Evolutionary conservation across 2,797 vertebrate species (phyloP).

Genomic region (Alauda arvensis): DNA sequence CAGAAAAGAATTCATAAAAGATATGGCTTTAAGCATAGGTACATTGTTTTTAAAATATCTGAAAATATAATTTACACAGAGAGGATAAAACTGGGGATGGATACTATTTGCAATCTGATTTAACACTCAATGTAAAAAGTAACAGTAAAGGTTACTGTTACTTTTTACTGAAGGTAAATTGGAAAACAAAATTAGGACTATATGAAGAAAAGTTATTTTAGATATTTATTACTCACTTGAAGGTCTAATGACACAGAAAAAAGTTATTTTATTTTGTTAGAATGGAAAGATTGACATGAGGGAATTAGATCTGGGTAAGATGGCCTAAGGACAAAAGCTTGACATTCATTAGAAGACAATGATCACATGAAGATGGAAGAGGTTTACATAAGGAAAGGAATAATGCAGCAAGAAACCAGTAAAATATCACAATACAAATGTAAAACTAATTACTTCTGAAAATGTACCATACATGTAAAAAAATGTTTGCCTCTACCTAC

Average conservation of each 20-base stretch:
- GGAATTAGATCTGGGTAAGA: background rate
- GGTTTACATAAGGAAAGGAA: background rate
- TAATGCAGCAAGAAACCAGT: background rate
- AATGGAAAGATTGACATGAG: background rate
- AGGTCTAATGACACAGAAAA: background rate
- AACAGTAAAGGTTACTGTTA: background rate
- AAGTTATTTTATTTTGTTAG: background rate
- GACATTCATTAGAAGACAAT: background rate
- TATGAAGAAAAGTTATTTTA: background rate
- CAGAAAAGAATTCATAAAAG: background rate
- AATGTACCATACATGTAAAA: background rate
- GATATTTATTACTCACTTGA: background rate
- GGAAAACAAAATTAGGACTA: background rate
- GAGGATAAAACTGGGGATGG: background rate
- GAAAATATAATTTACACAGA: background rate
- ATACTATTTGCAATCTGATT: background rate
- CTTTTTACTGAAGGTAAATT: background rate
- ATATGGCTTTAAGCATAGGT: background rate
- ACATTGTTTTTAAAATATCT: background rate
- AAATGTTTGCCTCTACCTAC: background rate
- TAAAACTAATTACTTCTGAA: background rate
- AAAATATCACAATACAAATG: background rate
- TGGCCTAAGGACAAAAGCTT: background rate
- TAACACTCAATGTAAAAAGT: background rate
- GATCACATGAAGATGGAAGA: background rate